Evolutionary conservation across 2,113 vertebrate genomes (phyloP).

Genomic region (Micronycteris hirsuta): DNA sequence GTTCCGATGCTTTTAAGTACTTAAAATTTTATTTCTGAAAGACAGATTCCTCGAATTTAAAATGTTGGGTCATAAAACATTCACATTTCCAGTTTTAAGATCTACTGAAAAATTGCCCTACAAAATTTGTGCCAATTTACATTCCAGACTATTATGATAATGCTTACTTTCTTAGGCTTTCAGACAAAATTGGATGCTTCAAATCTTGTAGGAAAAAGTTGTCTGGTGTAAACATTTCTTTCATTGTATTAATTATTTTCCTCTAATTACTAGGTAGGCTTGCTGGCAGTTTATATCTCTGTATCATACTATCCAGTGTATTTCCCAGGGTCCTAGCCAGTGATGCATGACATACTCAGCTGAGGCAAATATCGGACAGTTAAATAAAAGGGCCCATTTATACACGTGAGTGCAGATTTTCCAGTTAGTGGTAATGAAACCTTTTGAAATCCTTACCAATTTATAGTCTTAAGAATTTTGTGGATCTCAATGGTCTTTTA

Average conservation of each 20-base stretch:
- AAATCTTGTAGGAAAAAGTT: not conserved
- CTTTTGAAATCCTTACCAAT: not conserved
- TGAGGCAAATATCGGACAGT: not conserved
- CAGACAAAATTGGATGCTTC: not conserved
- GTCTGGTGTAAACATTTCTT: not conserved
- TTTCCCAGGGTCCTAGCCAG: not conserved
- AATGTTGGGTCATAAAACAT: not conserved
- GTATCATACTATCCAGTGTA: not conserved
- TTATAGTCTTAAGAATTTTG: not conserved
- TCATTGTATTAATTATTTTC: not conserved
- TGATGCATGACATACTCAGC: not conserved
- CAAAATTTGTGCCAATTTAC: not conserved
- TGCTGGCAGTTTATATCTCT: not conserved
- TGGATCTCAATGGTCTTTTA: not conserved
- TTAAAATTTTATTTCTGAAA: not conserved
- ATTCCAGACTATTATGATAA: not conserved
- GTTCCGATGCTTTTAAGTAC: not conserved
- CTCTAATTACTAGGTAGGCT: not conserved
- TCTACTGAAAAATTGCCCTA: not conserved
- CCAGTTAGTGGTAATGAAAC: not conserved
- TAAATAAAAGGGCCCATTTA: not conserved
- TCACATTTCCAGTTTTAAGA: constrained; percentile 17
- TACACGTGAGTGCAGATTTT: not conserved
- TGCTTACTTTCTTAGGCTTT: not conserved
- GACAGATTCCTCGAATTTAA: not conserved